Evolutionary conservation across 1,140 invertebrate genomes (phyloP), one percentile per base, ranked within the genome.

Genomic region (Drosophila nikananu): DNA sequence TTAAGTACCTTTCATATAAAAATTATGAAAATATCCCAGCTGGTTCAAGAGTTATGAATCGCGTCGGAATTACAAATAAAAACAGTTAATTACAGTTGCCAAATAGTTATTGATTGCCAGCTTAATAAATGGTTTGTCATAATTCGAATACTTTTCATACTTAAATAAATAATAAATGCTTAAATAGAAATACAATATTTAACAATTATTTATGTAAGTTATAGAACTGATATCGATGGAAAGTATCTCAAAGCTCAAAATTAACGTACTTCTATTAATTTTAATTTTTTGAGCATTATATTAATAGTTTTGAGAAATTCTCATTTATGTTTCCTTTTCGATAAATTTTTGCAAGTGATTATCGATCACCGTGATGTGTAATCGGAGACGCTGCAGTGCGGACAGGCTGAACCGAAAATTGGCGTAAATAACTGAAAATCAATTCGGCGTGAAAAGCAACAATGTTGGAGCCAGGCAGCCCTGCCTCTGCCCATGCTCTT

Each of bases 371-470:
- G 15, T 21, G 21, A 57, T 41, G 42, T 46, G 75, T 77, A 77
- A 77, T 77, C 51, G 57, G 75, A 77, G 74, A 67, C 63, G 76
- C 9, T 57, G 75, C 63, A 67, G 62, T 77, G 63, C 46, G 41
- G 72, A 59, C 46, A 77, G 41, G 41, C 54, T 54, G 35, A 77
- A 54, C 64, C 64, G 67, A 72, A 80, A 83, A 89, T 83, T 83
- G 84, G 66, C 76, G 79, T 80, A 87, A 83, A 87, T 87, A 87
- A 81, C 84, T 87, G 68, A 83, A 89, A 87, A 87, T 89, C 84
- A 87, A 89, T 87, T 87, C 79, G 83, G 77, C 83, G 83, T 87
- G 81, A 84, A 89, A 80, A 77, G 73, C 61, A 62, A 55, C 63
- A 73, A 73, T 73, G 67, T 73, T 49, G 23, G 15, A 70, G 48